Conservation (phyloP, 1,140 invertebrate genomes). For the honey bee (Apis mellifera) region DNA sequence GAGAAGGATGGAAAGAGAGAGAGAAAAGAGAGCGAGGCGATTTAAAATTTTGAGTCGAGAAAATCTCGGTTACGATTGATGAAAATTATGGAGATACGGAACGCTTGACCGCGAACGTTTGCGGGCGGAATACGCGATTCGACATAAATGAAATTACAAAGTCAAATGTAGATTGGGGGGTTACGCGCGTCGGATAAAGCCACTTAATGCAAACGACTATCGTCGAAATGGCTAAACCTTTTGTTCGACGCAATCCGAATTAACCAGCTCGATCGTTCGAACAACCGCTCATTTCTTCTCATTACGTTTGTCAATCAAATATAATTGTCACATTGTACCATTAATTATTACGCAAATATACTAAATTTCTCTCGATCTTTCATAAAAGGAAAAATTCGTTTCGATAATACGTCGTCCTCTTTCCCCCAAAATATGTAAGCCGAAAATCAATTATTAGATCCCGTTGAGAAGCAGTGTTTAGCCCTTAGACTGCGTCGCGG, state of each 20-base stretch:
- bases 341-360: too few relatives aligned
- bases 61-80: constrained; percentile 11
- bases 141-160: constrained; percentile 53
- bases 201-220: constrained; percentile 49
- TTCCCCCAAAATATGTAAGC: constrained; percentile 5
- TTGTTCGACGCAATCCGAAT: constrained; percentile 33
- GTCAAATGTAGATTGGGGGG: constrained; percentile 42
- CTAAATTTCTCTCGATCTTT: too few relatives aligned
- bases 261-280: constrained; percentile 9
- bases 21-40: too few relatives aligned
- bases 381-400: too few relatives aligned
- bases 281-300: not conserved
- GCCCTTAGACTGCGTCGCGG: constrained; percentile 42
- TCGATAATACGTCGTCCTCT: not conserved
- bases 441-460: constrained; percentile 43
- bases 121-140: constrained; percentile 23
- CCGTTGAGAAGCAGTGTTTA: constrained; percentile 36
- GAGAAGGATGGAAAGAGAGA: too few relatives aligned
- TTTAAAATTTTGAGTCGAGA: too few relatives aligned
- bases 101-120: constrained; percentile 16
- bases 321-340: too few relatives aligned
- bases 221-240: constrained; percentile 45
- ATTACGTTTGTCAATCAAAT: too few relatives aligned
- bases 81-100: not conserved
- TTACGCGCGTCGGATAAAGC: constrained; percentile 19